These are phyloP conservation scores for Drosophila melanosoma DNA, from an alignment of 2,888 invertebrate genomes.

Conservation along the genomic window DNA sequence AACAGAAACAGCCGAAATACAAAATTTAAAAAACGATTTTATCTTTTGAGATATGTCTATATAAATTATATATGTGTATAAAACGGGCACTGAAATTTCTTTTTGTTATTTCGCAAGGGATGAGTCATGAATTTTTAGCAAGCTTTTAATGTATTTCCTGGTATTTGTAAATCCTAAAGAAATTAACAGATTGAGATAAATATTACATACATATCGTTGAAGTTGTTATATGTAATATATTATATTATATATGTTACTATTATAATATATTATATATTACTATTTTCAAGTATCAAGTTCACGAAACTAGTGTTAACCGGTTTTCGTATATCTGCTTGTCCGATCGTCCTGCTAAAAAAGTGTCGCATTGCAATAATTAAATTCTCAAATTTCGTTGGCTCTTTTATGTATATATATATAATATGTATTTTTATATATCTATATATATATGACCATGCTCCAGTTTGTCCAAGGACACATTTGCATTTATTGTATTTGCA, in stretches of 20 bases:
- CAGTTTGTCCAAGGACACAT: constrained; percentile 46
- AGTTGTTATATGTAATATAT: background rate
- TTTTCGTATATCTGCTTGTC: constrained; percentile 19
- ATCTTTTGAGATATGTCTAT: constrained; percentile 4
- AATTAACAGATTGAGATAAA: background rate
- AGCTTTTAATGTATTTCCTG: background rate
- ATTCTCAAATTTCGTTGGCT: constrained; percentile 51
- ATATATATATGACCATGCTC: constrained; percentile 45
- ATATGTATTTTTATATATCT: background rate
- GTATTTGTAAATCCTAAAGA: background rate
- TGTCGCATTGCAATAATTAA: constrained; percentile 67
- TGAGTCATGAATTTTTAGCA: background rate
- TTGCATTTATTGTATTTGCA: constrained; percentile 1
- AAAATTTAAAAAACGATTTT: constrained; percentile 27
- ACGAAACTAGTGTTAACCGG: constrained; percentile 26
- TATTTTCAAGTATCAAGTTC: background rate
- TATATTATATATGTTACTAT: background rate
- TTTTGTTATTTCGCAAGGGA: background rate
- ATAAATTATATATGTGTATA: constrained; percentile 11
- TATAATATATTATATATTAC: background rate
- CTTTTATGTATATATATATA: constrained; percentile 6
- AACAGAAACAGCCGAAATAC: constrained; percentile 62
- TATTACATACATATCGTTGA: background rate
- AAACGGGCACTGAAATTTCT: background rate
- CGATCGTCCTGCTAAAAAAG: constrained; percentile 24